These are phyloP conservation scores for Plestiodon gilberti DNA, from an alignment of 2,113 vertebrate species.

Conservation along the genomic window DNA sequence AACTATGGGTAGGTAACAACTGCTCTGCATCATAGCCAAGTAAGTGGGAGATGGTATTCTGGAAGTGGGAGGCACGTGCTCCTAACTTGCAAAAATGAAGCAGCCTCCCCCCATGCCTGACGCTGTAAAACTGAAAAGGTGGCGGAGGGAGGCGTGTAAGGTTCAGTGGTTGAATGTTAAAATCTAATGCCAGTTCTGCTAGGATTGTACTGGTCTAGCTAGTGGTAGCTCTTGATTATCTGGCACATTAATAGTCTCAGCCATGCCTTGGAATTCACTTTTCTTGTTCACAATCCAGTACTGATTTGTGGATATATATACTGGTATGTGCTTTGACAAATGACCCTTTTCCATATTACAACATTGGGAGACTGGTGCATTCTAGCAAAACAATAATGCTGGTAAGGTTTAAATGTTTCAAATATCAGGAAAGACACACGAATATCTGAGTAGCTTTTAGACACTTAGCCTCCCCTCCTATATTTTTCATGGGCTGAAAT, in stretches of 20 bases:
- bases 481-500: neutral
- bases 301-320: neutral
- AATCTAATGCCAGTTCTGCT: neutral
- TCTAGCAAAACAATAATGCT: neutral
- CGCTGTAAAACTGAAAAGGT: neutral
- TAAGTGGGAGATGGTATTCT: neutral
- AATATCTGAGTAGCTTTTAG: neutral
- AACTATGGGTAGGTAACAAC: no score
- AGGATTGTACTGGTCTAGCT: neutral
- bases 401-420: neutral
- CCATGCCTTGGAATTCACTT: neutral
- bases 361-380: neutral
- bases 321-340: neutral
- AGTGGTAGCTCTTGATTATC: neutral
- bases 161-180: neutral
- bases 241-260: neutral
- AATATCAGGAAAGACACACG: neutral
- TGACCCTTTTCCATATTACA: neutral
- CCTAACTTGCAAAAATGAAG: neutral
- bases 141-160: neutral
- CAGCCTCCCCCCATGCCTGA: neutral
- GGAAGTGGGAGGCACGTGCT: neutral
- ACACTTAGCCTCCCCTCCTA: neutral
- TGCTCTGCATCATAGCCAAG: neutral
- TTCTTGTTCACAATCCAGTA: neutral